phyloP scores from a whole-genome alignment of 2,888 invertebrate species.

The Andrena fulva region DNA sequence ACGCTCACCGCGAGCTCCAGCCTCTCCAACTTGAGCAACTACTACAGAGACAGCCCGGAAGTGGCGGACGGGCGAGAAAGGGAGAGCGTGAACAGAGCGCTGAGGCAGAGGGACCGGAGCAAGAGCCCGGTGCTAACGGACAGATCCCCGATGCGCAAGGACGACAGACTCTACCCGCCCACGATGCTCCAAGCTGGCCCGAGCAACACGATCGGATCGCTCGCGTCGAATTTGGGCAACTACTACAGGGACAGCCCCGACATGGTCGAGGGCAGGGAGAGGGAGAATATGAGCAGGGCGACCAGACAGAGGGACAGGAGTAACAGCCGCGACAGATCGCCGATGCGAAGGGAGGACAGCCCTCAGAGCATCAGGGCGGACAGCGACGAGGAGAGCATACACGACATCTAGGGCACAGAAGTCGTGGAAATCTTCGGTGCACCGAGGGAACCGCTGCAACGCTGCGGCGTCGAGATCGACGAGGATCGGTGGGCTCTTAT shows the following conservation, averaged over 20 bases:
- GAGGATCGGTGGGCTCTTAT: constrained; percentile 2
- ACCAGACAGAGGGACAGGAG: constrained; percentile 78
- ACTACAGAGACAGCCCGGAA: constrained; percentile 80
- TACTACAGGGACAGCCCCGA: constrained; percentile 81
- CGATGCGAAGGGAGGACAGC: constrained; percentile 79
- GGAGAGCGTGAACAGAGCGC: constrained; percentile 69
- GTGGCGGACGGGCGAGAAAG: constrained; percentile 77
- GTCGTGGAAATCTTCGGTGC: not conserved
- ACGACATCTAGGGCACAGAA: constrained; percentile 79
- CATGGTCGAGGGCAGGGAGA: constrained; percentile 76
- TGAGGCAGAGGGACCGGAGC: constrained; percentile 78
- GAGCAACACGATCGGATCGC: constrained; percentile 88
- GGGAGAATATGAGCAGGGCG: constrained; percentile 72
- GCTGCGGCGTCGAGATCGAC: not conserved
- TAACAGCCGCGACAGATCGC: constrained; percentile 74
- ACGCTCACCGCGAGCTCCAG: constrained; percentile 89
- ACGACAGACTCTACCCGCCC: constrained; percentile 84
- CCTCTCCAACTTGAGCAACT: constrained; percentile 80
- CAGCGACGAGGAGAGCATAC: constrained; percentile 84
- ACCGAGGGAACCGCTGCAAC: not conserved
- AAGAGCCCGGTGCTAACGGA: constrained; percentile 83
- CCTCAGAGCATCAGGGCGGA: constrained; percentile 81
- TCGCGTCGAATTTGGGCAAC: constrained; percentile 85
- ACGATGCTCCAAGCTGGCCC: constrained; percentile 89
- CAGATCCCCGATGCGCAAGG: constrained; percentile 50